These are phyloP conservation scores for Xyliphius kryptos DNA, from an alignment of 2,113 vertebrate genomes.

Conservation along the genomic window DNA sequence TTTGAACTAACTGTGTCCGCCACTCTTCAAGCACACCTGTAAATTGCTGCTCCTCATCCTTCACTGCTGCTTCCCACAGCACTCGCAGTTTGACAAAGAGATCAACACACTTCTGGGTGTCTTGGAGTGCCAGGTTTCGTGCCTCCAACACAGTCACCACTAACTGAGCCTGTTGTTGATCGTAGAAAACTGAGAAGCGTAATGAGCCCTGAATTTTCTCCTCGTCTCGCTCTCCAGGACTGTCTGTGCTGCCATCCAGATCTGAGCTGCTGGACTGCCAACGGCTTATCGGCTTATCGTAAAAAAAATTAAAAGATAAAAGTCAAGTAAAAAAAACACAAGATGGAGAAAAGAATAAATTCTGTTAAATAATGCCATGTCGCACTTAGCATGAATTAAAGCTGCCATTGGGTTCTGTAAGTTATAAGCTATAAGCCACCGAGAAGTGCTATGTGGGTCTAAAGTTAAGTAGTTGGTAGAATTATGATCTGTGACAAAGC, in stretches of 20 bases:
- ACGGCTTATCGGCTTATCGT: constrained; percentile 36
- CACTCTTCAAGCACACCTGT: constrained; percentile 56
- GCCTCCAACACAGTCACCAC: constrained; percentile 59
- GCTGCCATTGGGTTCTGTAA: too few species aligned
- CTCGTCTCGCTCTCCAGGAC: constrained; percentile 18
- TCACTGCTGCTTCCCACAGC: constrained; percentile 43
- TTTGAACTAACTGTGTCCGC: constrained; percentile 57
- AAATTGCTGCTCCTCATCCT: constrained; percentile 28
- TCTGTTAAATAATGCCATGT: too few species aligned
- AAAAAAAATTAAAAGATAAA: constrained; percentile 27
- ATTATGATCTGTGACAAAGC: too few species aligned
- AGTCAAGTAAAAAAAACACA: not conserved
- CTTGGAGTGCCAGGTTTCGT: constrained; percentile 42
- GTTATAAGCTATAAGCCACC: too few species aligned
- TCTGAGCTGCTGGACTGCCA: constrained; percentile 40
- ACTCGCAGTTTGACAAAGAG: constrained; percentile 51
- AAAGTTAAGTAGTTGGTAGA: too few species aligned
- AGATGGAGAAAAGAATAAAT: too few species aligned
- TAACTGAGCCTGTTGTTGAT: constrained; percentile 49
- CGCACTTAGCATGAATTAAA: too few species aligned
- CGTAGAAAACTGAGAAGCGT: constrained; percentile 59
- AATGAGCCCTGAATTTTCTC: constrained; percentile 47
- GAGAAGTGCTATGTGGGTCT: too few species aligned
- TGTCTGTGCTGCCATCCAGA: constrained; percentile 23
- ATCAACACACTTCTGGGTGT: constrained; percentile 36